Evolutionary conservation across 2,888 invertebrate species (phyloP).

Genomic region (Apamea anceps): DNA sequence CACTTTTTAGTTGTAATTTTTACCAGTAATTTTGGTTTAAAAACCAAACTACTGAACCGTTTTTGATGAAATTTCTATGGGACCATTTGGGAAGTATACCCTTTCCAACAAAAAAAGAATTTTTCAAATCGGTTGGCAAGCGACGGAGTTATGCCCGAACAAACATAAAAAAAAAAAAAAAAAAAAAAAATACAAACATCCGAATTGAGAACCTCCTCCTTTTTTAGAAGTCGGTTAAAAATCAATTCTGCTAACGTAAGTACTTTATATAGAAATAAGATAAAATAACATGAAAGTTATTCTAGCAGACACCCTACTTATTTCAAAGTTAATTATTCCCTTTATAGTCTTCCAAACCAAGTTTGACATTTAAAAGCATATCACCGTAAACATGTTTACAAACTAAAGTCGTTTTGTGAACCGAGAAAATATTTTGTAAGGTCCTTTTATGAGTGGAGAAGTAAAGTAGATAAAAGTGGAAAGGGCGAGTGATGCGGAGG

Average conservation of each 20-base stretch:
- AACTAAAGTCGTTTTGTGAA: constrained; percentile 61
- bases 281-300: constrained; percentile 40
- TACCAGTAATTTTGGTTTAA: too few species aligned
- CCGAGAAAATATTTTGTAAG: constrained; percentile 77
- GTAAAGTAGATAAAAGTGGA: constrained; percentile 81
- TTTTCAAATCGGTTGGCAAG: too few species aligned
- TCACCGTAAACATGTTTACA: constrained; percentile 55
- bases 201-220: too few species aligned
- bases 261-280: constrained; percentile 8
- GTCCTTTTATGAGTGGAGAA: constrained; percentile 77
- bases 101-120: too few species aligned
- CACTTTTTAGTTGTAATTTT: too few species aligned
- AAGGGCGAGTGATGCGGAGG: constrained; percentile 75
- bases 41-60: too few species aligned
- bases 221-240: too few species aligned
- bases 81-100: too few species aligned
- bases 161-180: too few species aligned
- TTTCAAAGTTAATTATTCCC: constrained; percentile 55
- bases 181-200: too few species aligned
- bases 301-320: constrained; percentile 39
- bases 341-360: constrained; percentile 50
- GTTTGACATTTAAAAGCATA: constrained; percentile 59
- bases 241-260: constrained; percentile 37
- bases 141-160: too few species aligned
- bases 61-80: too few species aligned